Evolutionary conservation across 2,113 vertebrate genomes (phyloP).

Genomic region (Oreochromis spilurus): DNA sequence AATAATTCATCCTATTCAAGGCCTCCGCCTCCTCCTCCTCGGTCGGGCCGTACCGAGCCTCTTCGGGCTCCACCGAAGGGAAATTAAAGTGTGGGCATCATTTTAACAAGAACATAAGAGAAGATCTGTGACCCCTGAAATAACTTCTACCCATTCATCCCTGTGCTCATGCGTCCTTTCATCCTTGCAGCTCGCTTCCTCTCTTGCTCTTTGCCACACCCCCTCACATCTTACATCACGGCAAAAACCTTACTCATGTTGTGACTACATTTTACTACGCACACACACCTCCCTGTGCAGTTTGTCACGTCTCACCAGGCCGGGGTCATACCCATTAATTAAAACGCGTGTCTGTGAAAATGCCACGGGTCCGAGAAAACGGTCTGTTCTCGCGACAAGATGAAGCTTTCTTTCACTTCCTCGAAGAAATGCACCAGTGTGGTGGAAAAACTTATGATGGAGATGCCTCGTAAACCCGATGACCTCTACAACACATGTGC

Average conservation of each 20-base stretch:
- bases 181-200: background rate
- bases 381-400: background rate
- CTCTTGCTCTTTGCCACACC: background rate
- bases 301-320: conserved; percentile 30
- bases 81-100: background rate
- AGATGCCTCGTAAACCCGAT: background rate
- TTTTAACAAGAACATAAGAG: background rate
- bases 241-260: background rate
- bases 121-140: background rate
- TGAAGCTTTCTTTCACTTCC: background rate
- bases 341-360: background rate
- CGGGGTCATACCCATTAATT: background rate
- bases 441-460: background rate
- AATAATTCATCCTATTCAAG: background rate
- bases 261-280: background rate
- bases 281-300: background rate
- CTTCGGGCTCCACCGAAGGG: background rate
- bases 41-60: rapidly evolving
- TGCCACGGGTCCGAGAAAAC: background rate
- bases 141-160: background rate
- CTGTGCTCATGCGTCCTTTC: background rate
- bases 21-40: background rate
- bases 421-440: background rate
- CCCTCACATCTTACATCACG: conserved; percentile 5
- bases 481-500: conserved; percentile 23